Evolutionary conservation across 2,113 vertebrate species (phyloP).

Genomic region (Capricornis sumatraensis): DNA sequence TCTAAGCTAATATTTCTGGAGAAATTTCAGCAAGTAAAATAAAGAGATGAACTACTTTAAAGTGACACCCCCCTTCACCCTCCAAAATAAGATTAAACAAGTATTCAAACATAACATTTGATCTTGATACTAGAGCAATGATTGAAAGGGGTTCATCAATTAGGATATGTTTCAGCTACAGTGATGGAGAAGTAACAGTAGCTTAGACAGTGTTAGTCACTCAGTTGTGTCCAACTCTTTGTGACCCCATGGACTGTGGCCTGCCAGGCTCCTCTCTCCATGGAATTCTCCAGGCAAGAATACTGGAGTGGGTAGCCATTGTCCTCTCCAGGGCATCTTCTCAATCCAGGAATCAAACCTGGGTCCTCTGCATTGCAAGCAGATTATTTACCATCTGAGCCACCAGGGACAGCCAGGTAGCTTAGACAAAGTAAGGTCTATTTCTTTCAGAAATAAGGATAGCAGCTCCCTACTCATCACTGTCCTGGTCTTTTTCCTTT

Average conservation of each 20-base stretch:
- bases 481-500: background rate
- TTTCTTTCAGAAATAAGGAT: background rate
- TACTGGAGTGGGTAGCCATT: background rate
- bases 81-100: background rate
- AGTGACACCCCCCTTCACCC: background rate
- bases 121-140: background rate
- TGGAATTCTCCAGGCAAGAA: background rate
- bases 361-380: background rate
- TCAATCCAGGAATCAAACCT: background rate
- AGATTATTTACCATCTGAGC: background rate
- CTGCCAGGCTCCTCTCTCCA: background rate
- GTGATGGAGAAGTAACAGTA: background rate
- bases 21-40: background rate
- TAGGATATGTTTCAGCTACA: background rate
- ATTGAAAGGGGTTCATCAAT: background rate
- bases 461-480: background rate
- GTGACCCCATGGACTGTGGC: background rate
- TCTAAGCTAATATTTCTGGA: background rate
- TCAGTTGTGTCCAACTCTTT: background rate
- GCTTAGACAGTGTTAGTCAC: background rate
- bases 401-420: background rate
- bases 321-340: background rate
- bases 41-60: background rate
- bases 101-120: background rate
- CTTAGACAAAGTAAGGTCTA: background rate